These are phyloP conservation scores for Meandrusa payeni DNA, from an alignment of 2,888 invertebrate species.

Conservation along the genomic window DNA sequence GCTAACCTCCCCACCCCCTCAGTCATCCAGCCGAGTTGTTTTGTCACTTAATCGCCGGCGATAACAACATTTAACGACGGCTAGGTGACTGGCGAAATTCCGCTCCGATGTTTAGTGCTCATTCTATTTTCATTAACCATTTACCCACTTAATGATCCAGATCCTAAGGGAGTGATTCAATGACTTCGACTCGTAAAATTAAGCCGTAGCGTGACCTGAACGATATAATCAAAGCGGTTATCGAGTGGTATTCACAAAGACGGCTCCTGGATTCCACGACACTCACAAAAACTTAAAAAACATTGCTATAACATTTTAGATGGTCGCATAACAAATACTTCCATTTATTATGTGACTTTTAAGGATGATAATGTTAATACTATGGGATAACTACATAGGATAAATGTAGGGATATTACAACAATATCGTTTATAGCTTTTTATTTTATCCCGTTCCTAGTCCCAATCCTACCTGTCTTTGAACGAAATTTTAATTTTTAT, in stretches of 20 bases:
- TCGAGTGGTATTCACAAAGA: slow-evolving; percentile 6
- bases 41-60: slow-evolving; percentile 79
- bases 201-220: slow-evolving; percentile 70
- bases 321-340: too few species aligned
- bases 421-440: too few species aligned
- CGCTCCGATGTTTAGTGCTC: slow-evolving; percentile 80
- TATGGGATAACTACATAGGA: too few species aligned
- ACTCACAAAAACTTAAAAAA: too few species aligned
- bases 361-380: too few species aligned
- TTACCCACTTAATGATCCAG: slow-evolving; percentile 79
- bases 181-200: slow-evolving; percentile 73
- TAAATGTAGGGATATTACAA: too few species aligned
- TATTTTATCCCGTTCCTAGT: too few species aligned
- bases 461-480: too few species aligned
- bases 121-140: slow-evolving; percentile 81
- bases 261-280: slow-evolving; percentile 1
- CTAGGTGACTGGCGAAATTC: slow-evolving; percentile 80
- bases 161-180: slow-evolving; percentile 75
- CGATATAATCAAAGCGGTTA: slow-evolving; percentile 19
- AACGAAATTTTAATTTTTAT: too few species aligned
- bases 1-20: slow-evolving; percentile 38
- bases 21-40: slow-evolving; percentile 67
- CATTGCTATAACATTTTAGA: too few species aligned
- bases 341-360: too few species aligned
- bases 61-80: slow-evolving; percentile 80